Percentiles rank a stretch among this genome's conserved stretches.
These are phyloP conservation scores for Spisula solida DNA, from an alignment of 2,888 invertebrate genomes.

Conservation along the genomic window DNA sequence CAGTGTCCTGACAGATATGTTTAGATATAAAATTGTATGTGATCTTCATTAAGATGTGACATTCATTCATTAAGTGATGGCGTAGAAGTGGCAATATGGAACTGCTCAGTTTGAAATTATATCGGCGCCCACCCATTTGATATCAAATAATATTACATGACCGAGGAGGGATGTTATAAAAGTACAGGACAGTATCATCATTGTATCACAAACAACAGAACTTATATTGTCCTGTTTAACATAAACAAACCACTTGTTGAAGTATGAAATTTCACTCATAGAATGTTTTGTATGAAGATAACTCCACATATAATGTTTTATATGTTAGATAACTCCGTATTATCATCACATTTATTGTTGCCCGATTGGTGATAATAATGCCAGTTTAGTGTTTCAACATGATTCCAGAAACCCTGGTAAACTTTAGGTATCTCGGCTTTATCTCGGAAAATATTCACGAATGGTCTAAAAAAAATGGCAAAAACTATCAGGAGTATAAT, in stretches of 20 bases:
- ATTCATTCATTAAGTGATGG: not conserved
- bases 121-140: not conserved
- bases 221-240: not conserved
- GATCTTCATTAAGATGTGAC: not conserved
- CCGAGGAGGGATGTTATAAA: not conserved
- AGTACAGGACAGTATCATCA: not conserved
- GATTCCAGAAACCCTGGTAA: not conserved
- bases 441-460: slow-evolving; percentile 12
- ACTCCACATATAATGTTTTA: too few species aligned
- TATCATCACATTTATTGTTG: not conserved
- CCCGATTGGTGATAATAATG: not conserved
- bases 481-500: not conserved
- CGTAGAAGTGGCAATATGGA: not conserved
- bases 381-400: slow-evolving; percentile 4
- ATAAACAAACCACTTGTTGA: slow-evolving; percentile 28
- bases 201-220: not conserved
- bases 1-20: too few species aligned
- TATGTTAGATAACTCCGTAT: not conserved
- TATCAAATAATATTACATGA: not conserved
- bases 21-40: too few species aligned
- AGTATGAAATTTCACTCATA: slow-evolving; percentile 8
- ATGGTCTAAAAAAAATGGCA: not conserved
- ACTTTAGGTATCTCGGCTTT: not conserved
- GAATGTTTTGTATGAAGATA: too few species aligned
- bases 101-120: not conserved